Base-by-base conservation (phyloP, 2,797 vertebrate species). In the Leucoraja ocellata region DNA sequence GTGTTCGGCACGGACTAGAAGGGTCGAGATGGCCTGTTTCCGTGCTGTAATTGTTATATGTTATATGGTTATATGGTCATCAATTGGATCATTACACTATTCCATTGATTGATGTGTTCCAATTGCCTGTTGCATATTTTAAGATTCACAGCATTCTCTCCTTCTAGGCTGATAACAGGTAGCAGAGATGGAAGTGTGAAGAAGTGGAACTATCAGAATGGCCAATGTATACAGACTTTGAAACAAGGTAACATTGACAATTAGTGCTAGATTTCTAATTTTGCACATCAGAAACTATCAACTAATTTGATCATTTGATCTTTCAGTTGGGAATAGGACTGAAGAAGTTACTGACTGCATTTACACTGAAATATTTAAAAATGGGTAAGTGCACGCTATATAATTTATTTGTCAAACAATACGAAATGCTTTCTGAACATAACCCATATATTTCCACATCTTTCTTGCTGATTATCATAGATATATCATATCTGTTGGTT, bases 181-280 rank as follows among this genome's bases (percentile, higher is more conserved):
- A 84, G 94, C 58, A 93, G 93, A 93, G 94, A 95, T 93, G 94
- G 94, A 63, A 94, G 93, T 73, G 9, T 95, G 86, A 94, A 94
- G 93, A 93, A 93, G 65, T 95, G 95, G 95, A 80, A 94, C 78
- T 94, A 86, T 93, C 94, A 54, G 39, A 93, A 76, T 78, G 74
- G 94, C 4, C 71, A 18, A 32, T 94, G 74, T 54, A 65, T 92
- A 5, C 91, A 93, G 18, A 94, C 93, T 10, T 63, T 95, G 65
- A 94, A 46, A 92, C 84, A 94, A 93, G 94, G 91, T 71, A 93
- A 65, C 39, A 4, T n/a, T 39, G 46, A 23, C 58, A 93, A 76
- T 77, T 13, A 32, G 14, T 63, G n/a, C 36, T 61, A 18, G 76
- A 84, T 61, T 83, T 61, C 58, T 58, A 76, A n/a, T 63, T 74